These are phyloP conservation scores for Drosophila hamatofila DNA, from an alignment of 2,888 invertebrate species.

Conservation along the genomic window DNA sequence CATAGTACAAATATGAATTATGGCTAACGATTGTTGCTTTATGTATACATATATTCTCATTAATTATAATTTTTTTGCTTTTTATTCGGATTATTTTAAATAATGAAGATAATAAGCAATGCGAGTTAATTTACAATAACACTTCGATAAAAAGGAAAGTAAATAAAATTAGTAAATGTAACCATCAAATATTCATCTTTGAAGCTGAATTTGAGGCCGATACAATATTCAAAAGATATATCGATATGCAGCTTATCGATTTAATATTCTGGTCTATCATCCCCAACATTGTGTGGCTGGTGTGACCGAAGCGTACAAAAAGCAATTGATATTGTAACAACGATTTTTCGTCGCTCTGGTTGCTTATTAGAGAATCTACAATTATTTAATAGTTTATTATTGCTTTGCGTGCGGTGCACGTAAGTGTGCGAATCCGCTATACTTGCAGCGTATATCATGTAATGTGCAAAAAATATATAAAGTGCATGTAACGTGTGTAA, in stretches of 20 bases:
- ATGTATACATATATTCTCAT: constrained; percentile 75
- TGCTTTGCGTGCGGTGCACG: constrained; percentile 53
- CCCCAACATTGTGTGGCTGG: constrained; percentile 36
- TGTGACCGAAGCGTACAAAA: constrained; percentile 56
- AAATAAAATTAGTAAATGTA: constrained; percentile 73
- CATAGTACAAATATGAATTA: constrained; percentile 86
- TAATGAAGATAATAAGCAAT: constrained; percentile 71
- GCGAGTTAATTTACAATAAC: constrained; percentile 64
- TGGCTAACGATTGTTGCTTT: constrained; percentile 84
- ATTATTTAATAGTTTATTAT: constrained; percentile 33
- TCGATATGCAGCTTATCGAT: constrained; percentile 28
- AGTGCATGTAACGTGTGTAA: constrained; percentile 51
- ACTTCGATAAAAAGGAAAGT: constrained; percentile 54
- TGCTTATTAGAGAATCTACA: constrained; percentile 35
- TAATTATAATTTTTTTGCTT: constrained; percentile 79
- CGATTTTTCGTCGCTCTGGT: constrained; percentile 69
- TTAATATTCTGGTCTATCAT: constrained; percentile 35
- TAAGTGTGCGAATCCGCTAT: constrained; percentile 46
- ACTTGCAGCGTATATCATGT: constrained; percentile 56
- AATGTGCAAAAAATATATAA: constrained; percentile 36
- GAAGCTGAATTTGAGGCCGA: neutral
- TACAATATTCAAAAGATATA: constrained; percentile 16
- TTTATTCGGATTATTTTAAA: constrained; percentile 82
- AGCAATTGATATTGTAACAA: constrained; percentile 68
- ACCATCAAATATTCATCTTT: neutral